Base-by-base conservation (phyloP, 2,113 vertebrate species). In the Neotoma lepida region DNA sequence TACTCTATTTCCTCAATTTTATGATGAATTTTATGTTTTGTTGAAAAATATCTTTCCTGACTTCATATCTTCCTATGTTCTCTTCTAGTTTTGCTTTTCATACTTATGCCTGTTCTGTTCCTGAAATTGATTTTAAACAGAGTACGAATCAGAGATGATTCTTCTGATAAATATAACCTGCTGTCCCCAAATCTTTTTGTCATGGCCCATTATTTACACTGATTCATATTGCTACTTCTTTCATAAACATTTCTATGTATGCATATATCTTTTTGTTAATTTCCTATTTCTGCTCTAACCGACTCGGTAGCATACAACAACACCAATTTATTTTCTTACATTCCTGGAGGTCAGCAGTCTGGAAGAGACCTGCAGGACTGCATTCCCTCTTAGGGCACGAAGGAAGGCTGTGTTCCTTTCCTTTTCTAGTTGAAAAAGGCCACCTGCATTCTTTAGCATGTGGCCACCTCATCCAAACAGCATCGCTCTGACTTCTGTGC, bases 111-210 rank as follows among this genome's bases (percentile, higher is more conserved):
- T 86, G 88, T 61, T 26, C 44, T n/a, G 61, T 91, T 74, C 49
- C 56, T 89, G 39, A 80, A 86, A 82, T 63, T 92, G 17, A 58
- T 92, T 94, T 70, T 94, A n/a, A 89, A 77, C 68, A 63, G 80
- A 39, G 35, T 76, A 1, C 61, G 51, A 95, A 68, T 20, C 64
- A 94, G 2, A 30, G 61, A 78, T 92, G n/a, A 81, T 56, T 94
- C 51, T 64, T 41, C 49, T 12, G 8, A 15, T 89, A 63, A 70
- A 64, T 33, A 61, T 33, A 86, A 54, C 10, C 9, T 30, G 1
- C 71, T 87, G 7, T 92, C 63, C 51, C 61, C 61, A 93, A 94
- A 51, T 51, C 4, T 58, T 90, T 84, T 80, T 85, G 13, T 28
- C 66, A 4, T 58, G 15, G 15, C 77, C 15, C 22, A 20, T 85